Evolutionary conservation across 2,113 vertebrate species (phyloP).

Genomic region (Xenus cinereus): DNA sequence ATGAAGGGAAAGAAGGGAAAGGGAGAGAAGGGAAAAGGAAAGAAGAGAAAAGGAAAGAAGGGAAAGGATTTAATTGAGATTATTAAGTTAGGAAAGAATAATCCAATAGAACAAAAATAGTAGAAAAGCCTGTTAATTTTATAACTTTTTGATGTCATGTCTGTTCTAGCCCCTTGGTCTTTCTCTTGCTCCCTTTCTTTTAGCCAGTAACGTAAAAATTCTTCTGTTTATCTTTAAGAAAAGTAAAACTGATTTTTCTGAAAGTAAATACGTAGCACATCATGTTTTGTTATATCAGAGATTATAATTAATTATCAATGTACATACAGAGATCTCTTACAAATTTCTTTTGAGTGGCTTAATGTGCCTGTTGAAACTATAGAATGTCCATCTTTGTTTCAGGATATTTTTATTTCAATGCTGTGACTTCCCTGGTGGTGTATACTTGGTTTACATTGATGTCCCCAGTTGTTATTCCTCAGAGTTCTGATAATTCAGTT

Average conservation of each 20-base stretch:
- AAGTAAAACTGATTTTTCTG: background rate
- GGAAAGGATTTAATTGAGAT: background rate
- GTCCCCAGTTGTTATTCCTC: background rate
- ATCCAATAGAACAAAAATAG: background rate
- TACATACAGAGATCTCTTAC: background rate
- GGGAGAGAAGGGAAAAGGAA: background rate
- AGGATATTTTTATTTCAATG: background rate
- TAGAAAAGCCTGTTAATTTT: background rate
- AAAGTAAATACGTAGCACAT: background rate
- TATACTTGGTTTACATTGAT: background rate
- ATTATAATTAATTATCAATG: background rate
- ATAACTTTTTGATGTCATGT: background rate
- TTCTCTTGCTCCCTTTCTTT: background rate
- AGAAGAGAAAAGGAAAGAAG: background rate
- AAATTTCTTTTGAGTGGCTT: background rate
- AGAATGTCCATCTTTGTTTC: background rate
- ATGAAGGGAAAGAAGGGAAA: background rate
- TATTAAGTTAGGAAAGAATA: background rate
- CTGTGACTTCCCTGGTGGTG: background rate
- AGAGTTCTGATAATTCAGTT: background rate
- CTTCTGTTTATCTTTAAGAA: background rate
- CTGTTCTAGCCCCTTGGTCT: background rate
- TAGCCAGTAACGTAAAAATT: background rate
- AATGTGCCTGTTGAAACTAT: background rate
- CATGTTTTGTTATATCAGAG: background rate